Base-by-base conservation (phyloP, 2,888 invertebrate species). In the Ochropleura leucogaster region DNA sequence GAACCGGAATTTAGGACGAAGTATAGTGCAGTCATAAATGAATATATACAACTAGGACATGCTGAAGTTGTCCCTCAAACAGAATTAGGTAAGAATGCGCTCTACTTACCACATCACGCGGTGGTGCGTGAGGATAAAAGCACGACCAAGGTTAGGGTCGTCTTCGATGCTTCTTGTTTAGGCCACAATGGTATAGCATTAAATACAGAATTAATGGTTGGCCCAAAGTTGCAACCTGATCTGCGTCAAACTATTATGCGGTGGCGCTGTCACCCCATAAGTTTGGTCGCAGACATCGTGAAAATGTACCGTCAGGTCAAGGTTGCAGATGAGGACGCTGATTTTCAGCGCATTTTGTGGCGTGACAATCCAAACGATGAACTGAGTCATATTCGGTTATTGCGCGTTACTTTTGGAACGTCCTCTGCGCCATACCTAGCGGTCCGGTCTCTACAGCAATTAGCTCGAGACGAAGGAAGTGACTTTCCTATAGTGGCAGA, bases 11-110 rank as follows among this genome's bases (percentile, higher is more conserved):
- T 63, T 16, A 46, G 7, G 30, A 6, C 10, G 4, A 16, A 47
- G 47, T 64, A 64, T 47, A 49, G 64, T 64, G 64, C 16, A 47
- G 47, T 49, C 18, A 30, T 64, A 1, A 64, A 64, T 30, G 47
- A 64, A 10, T 64, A 64, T 3, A 3, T 64, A 30, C 6, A 64
- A 47, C 64, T 64, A 9, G 64, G 47, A 47, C 64, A 64, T 16
- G 64, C 64, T 47, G 47, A 64, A 64, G 10, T 47, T 30, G 16
- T 47, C 47, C 47, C 47, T 5, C n/a, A 12, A 10, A 44, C 12
- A 62, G 18, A 62, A 42, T 40, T 18, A 62, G 42, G 53, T 53
- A 53, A 53, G 4, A n/a, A 53, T 53, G 53, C 53, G n/a, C n/a
- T 18, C 53, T 53, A 53, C n/a, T n/a, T 53, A 53, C 53, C 53